Evolutionary conservation across 2,888 invertebrate genomes (phyloP).

Genomic region (Peribatodes rhomboidaria): DNA sequence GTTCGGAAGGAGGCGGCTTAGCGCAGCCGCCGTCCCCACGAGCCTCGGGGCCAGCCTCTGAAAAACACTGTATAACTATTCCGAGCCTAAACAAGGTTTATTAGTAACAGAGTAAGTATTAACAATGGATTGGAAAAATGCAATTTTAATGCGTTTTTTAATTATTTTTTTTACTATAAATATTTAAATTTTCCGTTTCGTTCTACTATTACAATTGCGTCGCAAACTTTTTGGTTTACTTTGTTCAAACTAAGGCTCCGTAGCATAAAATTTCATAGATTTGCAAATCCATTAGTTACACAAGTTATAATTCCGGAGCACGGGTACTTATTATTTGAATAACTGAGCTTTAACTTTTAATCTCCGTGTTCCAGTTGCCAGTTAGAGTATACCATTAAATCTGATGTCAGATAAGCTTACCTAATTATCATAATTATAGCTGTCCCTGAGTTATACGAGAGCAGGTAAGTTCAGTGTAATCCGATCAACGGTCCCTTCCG

Average conservation of each 20-base stretch:
- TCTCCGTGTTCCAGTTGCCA: slow-evolving; percentile 40
- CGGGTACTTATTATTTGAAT: slow-evolving; percentile 38
- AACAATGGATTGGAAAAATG: too few species aligned
- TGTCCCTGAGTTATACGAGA: slow-evolving; percentile 45
- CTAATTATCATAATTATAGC: slow-evolving; percentile 49
- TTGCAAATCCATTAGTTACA: slow-evolving; percentile 19
- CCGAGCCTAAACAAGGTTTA: too few species aligned
- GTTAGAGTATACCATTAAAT: slow-evolving; percentile 40
- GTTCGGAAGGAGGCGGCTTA: too few species aligned
- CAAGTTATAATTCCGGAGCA: slow-evolving; percentile 26
- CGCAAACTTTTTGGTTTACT: background rate
- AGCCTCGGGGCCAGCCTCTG: too few species aligned
- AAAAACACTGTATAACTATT: too few species aligned
- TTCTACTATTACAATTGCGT: background rate
- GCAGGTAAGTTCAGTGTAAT: slow-evolving; percentile 49
- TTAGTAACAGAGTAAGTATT: too few species aligned
- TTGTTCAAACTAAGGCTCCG: background rate
- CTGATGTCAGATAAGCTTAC: slow-evolving; percentile 43
- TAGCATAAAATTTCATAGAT: slow-evolving; percentile 8
- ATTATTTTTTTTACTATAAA: too few species aligned
- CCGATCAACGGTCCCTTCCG: slow-evolving; percentile 47
- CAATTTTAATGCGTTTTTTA: too few species aligned
- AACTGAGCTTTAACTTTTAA: slow-evolving; percentile 38
- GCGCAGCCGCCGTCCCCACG: too few species aligned
- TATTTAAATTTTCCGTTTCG: too few species aligned